Conservation (phyloP, 2,888 invertebrate genomes). For the Trichogramma dendrolimi region DNA sequence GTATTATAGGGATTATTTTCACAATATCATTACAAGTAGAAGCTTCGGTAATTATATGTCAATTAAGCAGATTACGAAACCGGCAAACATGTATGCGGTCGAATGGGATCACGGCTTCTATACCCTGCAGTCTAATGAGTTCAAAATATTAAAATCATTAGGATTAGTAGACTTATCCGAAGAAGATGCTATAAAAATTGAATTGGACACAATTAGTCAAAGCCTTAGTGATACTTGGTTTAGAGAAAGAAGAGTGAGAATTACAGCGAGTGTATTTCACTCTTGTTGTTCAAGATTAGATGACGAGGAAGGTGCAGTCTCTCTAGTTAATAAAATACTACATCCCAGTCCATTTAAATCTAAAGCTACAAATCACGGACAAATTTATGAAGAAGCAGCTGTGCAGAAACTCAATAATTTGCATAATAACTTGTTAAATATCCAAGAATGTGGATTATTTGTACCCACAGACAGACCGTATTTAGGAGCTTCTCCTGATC, state of each 20-base stretch:
- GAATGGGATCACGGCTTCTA: neutral
- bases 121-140: neutral
- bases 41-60: conserved; percentile 1
- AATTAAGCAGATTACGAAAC: neutral
- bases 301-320: neutral
- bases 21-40: neutral
- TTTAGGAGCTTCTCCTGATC: conserved; percentile 1
- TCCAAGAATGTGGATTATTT: conserved; percentile 1
- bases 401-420: too few species aligned
- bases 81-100: neutral
- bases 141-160: neutral
- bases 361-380: conserved; percentile 4
- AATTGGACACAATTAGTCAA: too few species aligned
- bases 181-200: neutral
- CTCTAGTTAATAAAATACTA: conserved; percentile 1
- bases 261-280: too few species aligned
- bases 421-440: neutral
- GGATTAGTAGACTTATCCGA: too few species aligned
- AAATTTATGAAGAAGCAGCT: neutral
- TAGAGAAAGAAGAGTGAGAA: too few species aligned
- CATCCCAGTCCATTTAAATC: conserved; percentile 1
- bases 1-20: conserved; percentile 7
- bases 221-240: too few species aligned
- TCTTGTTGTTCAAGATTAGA: neutral
- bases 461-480: conserved; percentile 1